Conservation (phyloP, 53 echinoderm and acorn worm genomes). For the Luidia sarsii region DNA sequence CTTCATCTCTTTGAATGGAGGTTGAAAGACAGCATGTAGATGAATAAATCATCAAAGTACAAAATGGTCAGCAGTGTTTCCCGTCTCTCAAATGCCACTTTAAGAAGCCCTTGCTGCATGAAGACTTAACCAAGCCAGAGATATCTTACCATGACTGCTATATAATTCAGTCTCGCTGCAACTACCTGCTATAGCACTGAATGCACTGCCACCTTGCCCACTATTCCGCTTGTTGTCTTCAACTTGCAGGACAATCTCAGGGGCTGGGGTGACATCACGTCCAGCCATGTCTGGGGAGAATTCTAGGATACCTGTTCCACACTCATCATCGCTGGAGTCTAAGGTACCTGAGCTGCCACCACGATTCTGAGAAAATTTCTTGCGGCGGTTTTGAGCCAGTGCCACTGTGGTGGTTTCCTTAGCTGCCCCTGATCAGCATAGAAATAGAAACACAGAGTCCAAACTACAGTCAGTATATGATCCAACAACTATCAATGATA, state of each 20-base stretch:
- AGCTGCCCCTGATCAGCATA: slow-evolving; percentile 30
- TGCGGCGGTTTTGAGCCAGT: slow-evolving; percentile 48
- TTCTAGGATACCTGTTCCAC: slow-evolving; percentile 96
- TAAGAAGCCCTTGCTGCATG: background rate
- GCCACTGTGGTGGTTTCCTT: slow-evolving; percentile 33
- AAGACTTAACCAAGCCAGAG: slow-evolving; percentile 3
- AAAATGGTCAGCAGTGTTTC: background rate
- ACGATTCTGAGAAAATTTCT: slow-evolving; percentile 63
- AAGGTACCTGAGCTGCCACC: slow-evolving; percentile 70
- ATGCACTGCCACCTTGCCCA: slow-evolving; percentile 40
- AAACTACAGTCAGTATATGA: no score
- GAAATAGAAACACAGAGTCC: background rate
- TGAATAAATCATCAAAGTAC: no score
- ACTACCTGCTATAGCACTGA: slow-evolving; percentile 92
- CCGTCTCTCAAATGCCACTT: background rate
- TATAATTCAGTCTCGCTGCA: slow-evolving; percentile 50
- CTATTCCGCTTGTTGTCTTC: slow-evolving; percentile 56
- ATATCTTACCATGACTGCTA: slow-evolving; percentile 56
- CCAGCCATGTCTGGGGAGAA: slow-evolving; percentile 98
- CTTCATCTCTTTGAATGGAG: no score
- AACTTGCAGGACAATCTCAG: slow-evolving; percentile 61
- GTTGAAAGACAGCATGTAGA: no score
- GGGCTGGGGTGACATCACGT: slow-evolving; percentile 94
- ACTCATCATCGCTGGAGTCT: slow-evolving; percentile 85
- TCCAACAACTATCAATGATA: no score